Conservation (phyloP, 2,888 invertebrate species). For the Apocheima hispidaria region DNA sequence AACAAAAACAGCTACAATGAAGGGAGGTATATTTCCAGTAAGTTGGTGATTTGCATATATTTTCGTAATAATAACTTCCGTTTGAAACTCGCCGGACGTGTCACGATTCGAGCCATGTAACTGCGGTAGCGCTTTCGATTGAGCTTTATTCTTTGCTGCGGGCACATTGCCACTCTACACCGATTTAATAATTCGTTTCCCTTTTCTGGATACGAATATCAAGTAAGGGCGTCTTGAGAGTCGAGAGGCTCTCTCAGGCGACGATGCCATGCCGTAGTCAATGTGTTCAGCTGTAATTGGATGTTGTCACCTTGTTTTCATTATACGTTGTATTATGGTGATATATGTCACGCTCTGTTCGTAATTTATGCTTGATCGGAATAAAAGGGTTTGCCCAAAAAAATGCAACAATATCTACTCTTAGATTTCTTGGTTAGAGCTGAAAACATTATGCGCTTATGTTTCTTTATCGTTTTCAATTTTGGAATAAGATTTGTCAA, state of each 20-base stretch:
- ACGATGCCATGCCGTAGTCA: slow-evolving; percentile 33
- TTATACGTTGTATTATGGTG: slow-evolving; percentile 68
- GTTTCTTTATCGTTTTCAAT: not conserved
- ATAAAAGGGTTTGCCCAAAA: no score
- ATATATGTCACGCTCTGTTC: slow-evolving; percentile 66
- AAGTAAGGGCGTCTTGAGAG: slow-evolving; percentile 9
- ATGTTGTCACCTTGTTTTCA: slow-evolving; percentile 63
- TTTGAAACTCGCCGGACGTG: slow-evolving; percentile 67
- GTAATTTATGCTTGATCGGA: slow-evolving; percentile 65
- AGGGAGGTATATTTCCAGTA: slow-evolving; percentile 70
- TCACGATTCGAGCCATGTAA: slow-evolving; percentile 61
- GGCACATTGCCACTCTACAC: slow-evolving; percentile 41
- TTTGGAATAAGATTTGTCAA: not conserved
- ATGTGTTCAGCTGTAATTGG: slow-evolving; percentile 67
- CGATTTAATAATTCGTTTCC: slow-evolving; percentile 38
- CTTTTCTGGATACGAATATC: slow-evolving; percentile 14
- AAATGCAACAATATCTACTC: not conserved
- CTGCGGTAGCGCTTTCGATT: slow-evolving; percentile 56
- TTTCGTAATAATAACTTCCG: slow-evolving; percentile 82
- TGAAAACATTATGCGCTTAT: no score
- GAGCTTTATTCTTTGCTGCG: slow-evolving; percentile 43
- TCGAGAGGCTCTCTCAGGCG: not conserved
- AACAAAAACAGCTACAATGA: slow-evolving; percentile 68
- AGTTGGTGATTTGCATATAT: slow-evolving; percentile 79
- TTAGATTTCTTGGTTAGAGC: no score